Base-by-base conservation (phyloP, 2,888 invertebrate genomes). In the Ptychoptera contaminata region DNA sequence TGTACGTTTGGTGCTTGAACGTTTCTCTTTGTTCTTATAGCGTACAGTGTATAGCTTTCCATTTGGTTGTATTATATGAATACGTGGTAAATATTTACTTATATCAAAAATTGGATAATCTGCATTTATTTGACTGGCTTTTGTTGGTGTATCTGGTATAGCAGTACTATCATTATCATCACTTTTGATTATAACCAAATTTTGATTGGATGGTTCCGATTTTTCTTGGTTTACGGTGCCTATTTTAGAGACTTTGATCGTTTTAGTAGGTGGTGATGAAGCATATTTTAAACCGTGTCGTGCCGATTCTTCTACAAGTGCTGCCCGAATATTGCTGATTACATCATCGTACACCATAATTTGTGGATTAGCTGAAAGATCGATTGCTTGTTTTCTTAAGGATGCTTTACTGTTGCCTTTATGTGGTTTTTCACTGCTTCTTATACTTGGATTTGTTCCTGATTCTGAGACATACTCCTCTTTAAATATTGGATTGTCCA, bases 401-500 rank as follows among this genome's bases (percentile, higher is more conserved):
- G 39, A n/a, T 35, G 15, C 35, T 12, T 14, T 10, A 9, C 12
- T 5, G 2, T 8, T 7, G 6, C 7, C 6, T 37, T 29, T 16
- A 30, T 35, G 40, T 15, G 45, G 14, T 23, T 23, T 23, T 23
- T 14, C 8, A 9, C 10, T 6, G 3, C 3, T 7, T 10, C 3
- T 8, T 29, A 12, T 16, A 30, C 30, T 42, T n/a, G 45, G 11
- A 29, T 43, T 32, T 8, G 39, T 6, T 8, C 31, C 4, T 12
- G 43, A 37, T 15, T 16, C n/a, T 7, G 37, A 14, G 11, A 46
- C 41, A 2, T 40, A 55, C 37, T 72, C 68, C 65, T 77, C 76
- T 46, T 66, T 62, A 53, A 84, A 84, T 51, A 84, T 68, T 1
- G 82, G 83, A 63, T 76, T 83, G 52, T 82, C 82, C 44, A 84